Evolutionary conservation across 2,113 vertebrate genomes (phyloP).

Genomic region (Dicrurus megarhynchus): DNA sequence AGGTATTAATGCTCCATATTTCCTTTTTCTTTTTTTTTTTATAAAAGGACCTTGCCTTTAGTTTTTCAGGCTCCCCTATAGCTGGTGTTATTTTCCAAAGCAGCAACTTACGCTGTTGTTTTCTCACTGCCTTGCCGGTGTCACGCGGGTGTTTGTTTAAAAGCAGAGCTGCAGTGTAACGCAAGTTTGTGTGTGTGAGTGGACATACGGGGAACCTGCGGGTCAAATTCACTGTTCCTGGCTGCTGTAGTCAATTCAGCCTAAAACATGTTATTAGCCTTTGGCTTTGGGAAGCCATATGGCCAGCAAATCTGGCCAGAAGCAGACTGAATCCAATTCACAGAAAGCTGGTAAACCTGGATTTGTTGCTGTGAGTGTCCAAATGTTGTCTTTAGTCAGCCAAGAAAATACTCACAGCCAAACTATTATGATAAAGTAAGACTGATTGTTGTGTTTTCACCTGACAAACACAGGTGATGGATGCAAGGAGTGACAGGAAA

Average conservation of each 20-base stretch:
- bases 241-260: slow-evolving; percentile 8
- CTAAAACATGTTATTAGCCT: slow-evolving; percentile 48
- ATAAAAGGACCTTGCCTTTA: background rate
- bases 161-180: background rate
- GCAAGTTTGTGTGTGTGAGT: background rate
- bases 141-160: background rate
- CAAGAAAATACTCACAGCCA: slow-evolving; percentile 46
- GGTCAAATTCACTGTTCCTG: slow-evolving; percentile 10
- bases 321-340: slow-evolving; percentile 50
- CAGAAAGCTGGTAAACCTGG: slow-evolving; percentile 60
- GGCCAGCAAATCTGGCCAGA: slow-evolving; percentile 59
- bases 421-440: slow-evolving; percentile 8
- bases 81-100: background rate
- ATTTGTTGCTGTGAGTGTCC: slow-evolving; percentile 39
- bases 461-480: background rate
- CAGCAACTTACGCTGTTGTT: background rate
- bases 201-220: background rate
- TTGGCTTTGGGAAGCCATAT: slow-evolving; percentile 66
- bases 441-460: background rate
- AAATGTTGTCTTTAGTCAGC: slow-evolving; percentile 60
- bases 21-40: background rate
- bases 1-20: slow-evolving; percentile 26
- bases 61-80: background rate
- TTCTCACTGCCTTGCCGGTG: background rate
- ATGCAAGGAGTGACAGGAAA: background rate